Base-by-base conservation (phyloP, 2,113 vertebrate genomes). In the Zingel zingel region DNA sequence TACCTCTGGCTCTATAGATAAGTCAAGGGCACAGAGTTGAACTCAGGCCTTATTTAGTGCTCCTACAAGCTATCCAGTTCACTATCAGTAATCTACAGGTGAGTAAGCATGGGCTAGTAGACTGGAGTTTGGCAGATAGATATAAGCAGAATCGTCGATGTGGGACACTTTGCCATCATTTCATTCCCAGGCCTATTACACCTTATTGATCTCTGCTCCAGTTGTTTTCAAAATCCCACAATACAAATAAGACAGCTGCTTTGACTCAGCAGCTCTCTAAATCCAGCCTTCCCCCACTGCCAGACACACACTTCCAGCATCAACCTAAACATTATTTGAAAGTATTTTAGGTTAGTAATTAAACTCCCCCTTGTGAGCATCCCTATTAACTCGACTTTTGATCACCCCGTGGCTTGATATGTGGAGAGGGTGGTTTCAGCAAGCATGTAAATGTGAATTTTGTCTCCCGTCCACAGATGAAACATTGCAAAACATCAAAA, bases 121-220 rank as follows among this genome's bases (percentile, higher is more conserved):
- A 86, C 82, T 76, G 76, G 70, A 85, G 83, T 88, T 94, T 92
- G 91, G 82, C 87, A 82, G 90, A 88, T 85, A 81, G 85, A 91
- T 93, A 95, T 95, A 94, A 96, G 94, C 89, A 93, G 89, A 93
- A 93, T 93, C 91, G 94, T 94, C 94, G 94, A 94, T 90, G 92
- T 87, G 82, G 85, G 89, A 88, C 88, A 91, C 91, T 90, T 85
- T 87, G 89, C 92, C 90, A 89, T 92, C 83, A 91, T 93, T 93
- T 94, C 75, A 92, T 92, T 93, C 90, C 83, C 88, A 86, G 86
- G 91, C 86, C 90, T 89, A 94, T 95, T 94, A 93, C 79, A 82
- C 85, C 87, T 83, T 93, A 95, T 94, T 94, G 94, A 95, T 94
- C 91, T 89, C 59, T 85, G 89, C 89, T 85, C 85, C 85, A 82